These are phyloP conservation scores for Pogona vitticeps DNA, from an alignment of 2,113 vertebrate species.

Conservation along the genomic window DNA sequence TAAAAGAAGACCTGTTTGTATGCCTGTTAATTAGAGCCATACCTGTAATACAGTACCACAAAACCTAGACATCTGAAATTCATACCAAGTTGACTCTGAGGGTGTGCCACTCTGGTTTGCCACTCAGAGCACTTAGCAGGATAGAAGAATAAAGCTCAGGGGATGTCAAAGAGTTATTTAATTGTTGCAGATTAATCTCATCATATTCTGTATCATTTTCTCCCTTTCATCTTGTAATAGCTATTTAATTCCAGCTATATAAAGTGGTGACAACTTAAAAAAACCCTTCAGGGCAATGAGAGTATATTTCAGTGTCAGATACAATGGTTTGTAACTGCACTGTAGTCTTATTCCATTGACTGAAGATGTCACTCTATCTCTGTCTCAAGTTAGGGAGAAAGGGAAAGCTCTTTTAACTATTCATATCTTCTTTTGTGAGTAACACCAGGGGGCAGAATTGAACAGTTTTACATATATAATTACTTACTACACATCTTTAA, in stretches of 20 bases:
- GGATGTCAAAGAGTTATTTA: neutral
- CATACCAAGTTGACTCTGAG: too few species aligned
- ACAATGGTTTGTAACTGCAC: neutral
- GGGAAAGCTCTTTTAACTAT: accelerated
- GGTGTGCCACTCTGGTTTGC: too few species aligned
- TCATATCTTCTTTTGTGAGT: neutral
- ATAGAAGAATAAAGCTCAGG: neutral
- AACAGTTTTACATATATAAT: neutral
- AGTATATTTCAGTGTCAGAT: accelerated
- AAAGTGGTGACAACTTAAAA: neutral
- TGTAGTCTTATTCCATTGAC: slow-evolving; percentile 34
- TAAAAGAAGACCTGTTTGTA: too few species aligned
- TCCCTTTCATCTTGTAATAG: too few species aligned
- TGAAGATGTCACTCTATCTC: slow-evolving; percentile 55
- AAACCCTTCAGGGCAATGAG: neutral
- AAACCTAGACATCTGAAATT: too few species aligned
- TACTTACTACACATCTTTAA: neutral
- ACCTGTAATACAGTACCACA: too few species aligned
- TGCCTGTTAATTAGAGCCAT: too few species aligned
- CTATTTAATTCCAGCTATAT: neutral
- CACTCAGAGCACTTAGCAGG: neutral
- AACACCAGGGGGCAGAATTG: slow-evolving; percentile 30
- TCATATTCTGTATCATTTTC: neutral
- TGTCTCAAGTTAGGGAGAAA: neutral
- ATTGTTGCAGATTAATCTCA: neutral